Evolutionary conservation across 92 coral and sea anemone species (phyloP).

Genomic region (Actinostola sp.): DNA sequence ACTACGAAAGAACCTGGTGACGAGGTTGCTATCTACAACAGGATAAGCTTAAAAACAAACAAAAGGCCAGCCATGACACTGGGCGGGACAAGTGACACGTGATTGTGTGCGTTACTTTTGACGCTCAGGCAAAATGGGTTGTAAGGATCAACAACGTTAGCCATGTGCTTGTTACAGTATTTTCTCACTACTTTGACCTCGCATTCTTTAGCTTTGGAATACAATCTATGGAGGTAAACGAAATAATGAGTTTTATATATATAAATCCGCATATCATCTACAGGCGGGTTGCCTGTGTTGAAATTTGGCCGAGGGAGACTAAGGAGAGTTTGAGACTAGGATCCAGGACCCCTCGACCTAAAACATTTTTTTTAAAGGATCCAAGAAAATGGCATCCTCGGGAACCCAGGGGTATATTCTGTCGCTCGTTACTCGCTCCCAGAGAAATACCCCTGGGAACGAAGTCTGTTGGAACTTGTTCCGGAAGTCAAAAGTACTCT

Average conservation of each 20-base stretch:
- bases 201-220: slow-evolving; percentile 16
- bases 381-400: too few relatives aligned
- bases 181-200: slow-evolving; percentile 1
- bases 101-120: not conserved
- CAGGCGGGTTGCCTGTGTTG: slow-evolving; percentile 4
- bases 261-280: too few relatives aligned
- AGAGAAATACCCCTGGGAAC: too few relatives aligned
- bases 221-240: slow-evolving; percentile 6
- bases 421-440: too few relatives aligned
- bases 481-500: too few relatives aligned
- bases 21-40: not conserved
- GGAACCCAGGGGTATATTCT: too few relatives aligned
- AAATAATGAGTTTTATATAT: too few relatives aligned
- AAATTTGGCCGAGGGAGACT: not conserved
- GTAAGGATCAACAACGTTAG: slow-evolving; percentile 8
- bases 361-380: too few relatives aligned
- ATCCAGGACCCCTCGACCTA: too few relatives aligned
- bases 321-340: not conserved
- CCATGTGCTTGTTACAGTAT: slow-evolving; percentile 8
- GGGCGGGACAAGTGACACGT: not conserved
- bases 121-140: slow-evolving; percentile 12
- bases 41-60: not conserved
- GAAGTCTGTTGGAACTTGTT: too few relatives aligned
- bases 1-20: too few relatives aligned
- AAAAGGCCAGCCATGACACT: not conserved